Base-by-base conservation (phyloP, 2,797 vertebrate genomes). In the Gambusia yucatana region DNA sequence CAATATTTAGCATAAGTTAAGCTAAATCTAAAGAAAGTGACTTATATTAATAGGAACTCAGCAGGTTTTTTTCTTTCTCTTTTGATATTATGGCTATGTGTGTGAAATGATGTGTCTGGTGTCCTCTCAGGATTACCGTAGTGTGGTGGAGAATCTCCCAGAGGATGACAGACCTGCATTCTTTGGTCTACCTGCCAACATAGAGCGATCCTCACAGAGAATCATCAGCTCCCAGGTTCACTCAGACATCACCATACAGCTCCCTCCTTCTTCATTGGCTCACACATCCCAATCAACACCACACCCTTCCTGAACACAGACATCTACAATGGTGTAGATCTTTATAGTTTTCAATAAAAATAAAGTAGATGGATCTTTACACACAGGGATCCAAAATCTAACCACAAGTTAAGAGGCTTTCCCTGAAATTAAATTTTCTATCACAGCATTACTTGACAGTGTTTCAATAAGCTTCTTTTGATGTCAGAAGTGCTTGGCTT, bases 161-260 rank as follows among this genome's bases (percentile, higher is more conserved):
- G 98, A 99, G 91, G 97, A 98, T 65, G 98, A 99, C 92, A 97
- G 95, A 77, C 98, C 98, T 4, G 95, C 96, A 36, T 99, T 98
- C 94, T 99, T 99, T 85, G 98, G 98, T 84, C 95, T 99, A 25
- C 97, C 98, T 70, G 97, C 97, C 87, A 99, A 99, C 90, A 97
- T 99, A 36, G 98, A 97, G 80, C 96, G 96, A 78, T 98, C 98
- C 48, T 96, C 98, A 39, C 98, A 99, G 88, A 96, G 97, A 87
- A 98, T 98, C 88, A 92, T 96, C 93, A 98, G 98, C 87, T 96
- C 96, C 78, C 97, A 98, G 97, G 98, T 99, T 69, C 80, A 75
- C 39, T 7, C 69, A 63, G 71, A 67, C 78, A 61, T 59, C 65
- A 43, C 75, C 80, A 61, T 22, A 46, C 76, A 44, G 14, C 65